These are phyloP conservation scores for Quadriops clusia DNA, from an alignment of 2,888 invertebrate genomes.

Conservation along the genomic window DNA sequence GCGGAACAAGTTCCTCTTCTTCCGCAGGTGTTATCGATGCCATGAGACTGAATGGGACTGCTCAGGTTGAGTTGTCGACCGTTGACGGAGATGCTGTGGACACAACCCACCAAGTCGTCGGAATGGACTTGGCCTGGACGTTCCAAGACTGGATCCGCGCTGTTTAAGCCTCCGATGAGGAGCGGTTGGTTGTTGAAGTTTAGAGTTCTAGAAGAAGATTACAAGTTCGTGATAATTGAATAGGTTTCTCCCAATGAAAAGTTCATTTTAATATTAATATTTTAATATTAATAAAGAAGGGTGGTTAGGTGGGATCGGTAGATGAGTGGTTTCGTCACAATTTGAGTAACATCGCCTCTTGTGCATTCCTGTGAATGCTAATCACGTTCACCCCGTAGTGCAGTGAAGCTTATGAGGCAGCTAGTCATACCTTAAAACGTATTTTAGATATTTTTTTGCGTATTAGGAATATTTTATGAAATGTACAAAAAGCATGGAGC, in stretches of 20 bases:
- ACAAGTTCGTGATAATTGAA: neutral
- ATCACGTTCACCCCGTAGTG: too few species aligned
- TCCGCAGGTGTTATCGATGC: conserved; percentile 65
- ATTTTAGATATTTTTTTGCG: too few species aligned
- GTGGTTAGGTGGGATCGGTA: neutral
- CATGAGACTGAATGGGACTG: conserved; percentile 58
- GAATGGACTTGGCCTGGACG: conserved; percentile 82
- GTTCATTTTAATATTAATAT: neutral
- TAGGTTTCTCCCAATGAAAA: too few species aligned
- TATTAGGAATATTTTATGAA: too few species aligned
- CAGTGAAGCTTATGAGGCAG: too few species aligned
- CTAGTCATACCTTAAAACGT: too few species aligned
- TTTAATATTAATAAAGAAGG: neutral
- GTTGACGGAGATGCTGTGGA: conserved; percentile 82
- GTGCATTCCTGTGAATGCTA: too few species aligned
- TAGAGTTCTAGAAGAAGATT: conserved; percentile 55
- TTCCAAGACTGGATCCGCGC: conserved; percentile 77
- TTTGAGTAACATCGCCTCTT: too few species aligned
- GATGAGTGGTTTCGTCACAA: too few species aligned
- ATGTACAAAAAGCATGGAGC: too few species aligned
- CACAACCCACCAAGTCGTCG: conserved; percentile 88
- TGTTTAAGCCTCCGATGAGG: conserved; percentile 72
- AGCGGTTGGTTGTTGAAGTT: conserved; percentile 85
- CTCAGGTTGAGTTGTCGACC: conserved; percentile 74
- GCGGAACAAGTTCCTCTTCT: conserved; percentile 54